Evolutionary conservation across 1,140 invertebrate species (phyloP).

Genomic region (Drosophila persimilis): DNA sequence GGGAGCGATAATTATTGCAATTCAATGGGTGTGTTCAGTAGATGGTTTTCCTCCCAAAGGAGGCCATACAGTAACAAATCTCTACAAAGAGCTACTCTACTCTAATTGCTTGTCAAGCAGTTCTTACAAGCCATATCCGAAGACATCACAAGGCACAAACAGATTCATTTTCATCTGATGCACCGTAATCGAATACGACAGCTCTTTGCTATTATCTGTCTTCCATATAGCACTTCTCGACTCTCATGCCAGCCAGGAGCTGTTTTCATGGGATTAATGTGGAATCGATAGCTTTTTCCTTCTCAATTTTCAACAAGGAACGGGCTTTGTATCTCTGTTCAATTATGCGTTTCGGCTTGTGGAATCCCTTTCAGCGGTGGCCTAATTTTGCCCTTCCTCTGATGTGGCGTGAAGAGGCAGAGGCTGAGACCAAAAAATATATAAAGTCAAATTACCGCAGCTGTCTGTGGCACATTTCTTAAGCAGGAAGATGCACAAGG

Average conservation of each 20-base stretch:
- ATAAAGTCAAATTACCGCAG: constrained; percentile 44
- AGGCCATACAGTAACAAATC: too few relatives aligned
- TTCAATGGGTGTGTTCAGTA: constrained; percentile 17
- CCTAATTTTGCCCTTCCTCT: constrained; percentile 15
- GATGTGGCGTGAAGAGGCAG: constrained; percentile 14
- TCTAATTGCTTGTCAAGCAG: too few relatives aligned
- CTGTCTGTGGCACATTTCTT: constrained; percentile 41
- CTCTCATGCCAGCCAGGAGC: background rate
- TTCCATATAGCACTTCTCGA: too few relatives aligned
- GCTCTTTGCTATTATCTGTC: too few relatives aligned
- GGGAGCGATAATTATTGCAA: constrained; percentile 33
- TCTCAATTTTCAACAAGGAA: background rate
- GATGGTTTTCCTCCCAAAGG: too few relatives aligned
- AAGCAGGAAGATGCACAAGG: background rate
- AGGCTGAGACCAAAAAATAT: constrained; percentile 36
- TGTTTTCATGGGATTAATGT: background rate
- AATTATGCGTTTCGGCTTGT: constrained; percentile 16
- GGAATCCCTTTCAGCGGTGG: constrained; percentile 11
- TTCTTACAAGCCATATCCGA: too few relatives aligned
- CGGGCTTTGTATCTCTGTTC: constrained; percentile 4
- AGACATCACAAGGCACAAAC: too few relatives aligned
- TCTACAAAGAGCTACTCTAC: too few relatives aligned
- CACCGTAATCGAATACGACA: too few relatives aligned
- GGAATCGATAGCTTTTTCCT: too few relatives aligned
- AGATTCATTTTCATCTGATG: too few relatives aligned